These are phyloP conservation scores for Porites lobata DNA, from an alignment of 92 coral and sea anemone species.

Conservation along the genomic window DNA sequence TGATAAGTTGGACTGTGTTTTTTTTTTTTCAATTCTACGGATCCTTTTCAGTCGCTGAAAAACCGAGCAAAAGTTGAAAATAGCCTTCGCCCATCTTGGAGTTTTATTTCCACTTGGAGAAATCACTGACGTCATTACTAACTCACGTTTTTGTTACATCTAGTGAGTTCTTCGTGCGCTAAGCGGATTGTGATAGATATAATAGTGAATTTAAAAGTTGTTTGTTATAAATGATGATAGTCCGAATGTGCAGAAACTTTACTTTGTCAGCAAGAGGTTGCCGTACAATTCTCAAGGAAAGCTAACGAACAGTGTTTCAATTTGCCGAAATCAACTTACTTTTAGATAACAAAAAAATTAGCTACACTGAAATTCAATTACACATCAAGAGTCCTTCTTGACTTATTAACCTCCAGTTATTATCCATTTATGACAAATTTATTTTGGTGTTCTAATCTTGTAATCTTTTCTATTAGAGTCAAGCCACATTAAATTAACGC, in stretches of 20 bases:
- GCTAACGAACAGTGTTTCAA: not conserved
- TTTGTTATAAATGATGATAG: not conserved
- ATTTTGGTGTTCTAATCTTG: slow-evolving; percentile 17
- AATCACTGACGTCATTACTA: no score
- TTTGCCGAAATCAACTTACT: not conserved
- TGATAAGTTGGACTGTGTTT: no score
- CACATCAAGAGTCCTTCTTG: not conserved
- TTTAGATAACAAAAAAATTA: not conserved
- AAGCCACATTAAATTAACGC: not conserved
- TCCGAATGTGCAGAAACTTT: not conserved
- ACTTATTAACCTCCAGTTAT: slow-evolving; percentile 9
- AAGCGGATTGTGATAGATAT: no score
- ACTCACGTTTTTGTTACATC: no score
- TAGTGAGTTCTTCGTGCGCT: no score
- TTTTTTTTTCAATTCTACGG: no score
- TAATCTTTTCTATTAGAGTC: not conserved
- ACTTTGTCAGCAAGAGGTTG: not conserved
- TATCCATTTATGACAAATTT: not conserved
- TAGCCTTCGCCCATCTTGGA: no score
- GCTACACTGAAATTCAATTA: slow-evolving; percentile 14
- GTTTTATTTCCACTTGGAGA: no score
- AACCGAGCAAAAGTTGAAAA: no score
- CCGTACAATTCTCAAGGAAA: not conserved
- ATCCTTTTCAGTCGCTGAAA: no score
- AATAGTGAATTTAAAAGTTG: no score